phyloP scores from a whole-genome alignment of 2,113 vertebrate genomes.

The Emydocephalus ijimae region DNA sequence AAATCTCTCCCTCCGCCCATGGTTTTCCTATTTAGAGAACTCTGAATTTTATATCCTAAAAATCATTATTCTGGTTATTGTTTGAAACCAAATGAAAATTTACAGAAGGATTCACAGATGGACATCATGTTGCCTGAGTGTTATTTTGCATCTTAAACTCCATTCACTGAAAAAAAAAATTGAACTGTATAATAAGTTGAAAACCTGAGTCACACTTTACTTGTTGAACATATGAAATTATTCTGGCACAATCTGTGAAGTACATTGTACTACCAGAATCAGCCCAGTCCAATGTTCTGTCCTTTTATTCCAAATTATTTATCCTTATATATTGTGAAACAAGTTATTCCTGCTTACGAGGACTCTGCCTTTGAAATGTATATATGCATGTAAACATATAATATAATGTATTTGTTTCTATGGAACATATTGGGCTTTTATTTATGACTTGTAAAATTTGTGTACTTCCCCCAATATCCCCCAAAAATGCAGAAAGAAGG shows the following conservation, averaged over 20 bases:
- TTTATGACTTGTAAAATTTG: constrained; percentile 5
- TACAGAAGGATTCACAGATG: constrained; percentile 6
- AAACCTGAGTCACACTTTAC: constrained; percentile 20
- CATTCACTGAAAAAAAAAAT: constrained; percentile 16
- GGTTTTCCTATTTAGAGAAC: neutral
- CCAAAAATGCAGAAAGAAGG: too few relatives aligned
- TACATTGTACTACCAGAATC: neutral
- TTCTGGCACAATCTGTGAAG: neutral
- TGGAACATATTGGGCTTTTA: neutral
- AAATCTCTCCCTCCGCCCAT: neutral
- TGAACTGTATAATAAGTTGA: constrained; percentile 20
- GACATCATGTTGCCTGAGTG: neutral
- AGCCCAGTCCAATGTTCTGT: neutral
- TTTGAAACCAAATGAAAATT: constrained; percentile 11
- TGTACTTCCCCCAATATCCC: neutral
- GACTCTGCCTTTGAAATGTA: neutral
- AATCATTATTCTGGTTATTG: constrained; percentile 4
- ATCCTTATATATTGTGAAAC: neutral
- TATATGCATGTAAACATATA: neutral
- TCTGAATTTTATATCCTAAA: neutral
- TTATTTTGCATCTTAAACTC: constrained; percentile 12
- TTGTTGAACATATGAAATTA: constrained; percentile 16
- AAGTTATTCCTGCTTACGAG: constrained; percentile 1
- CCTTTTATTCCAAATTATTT: neutral
- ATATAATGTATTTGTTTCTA: neutral